A percentile compares a stretch with the other conserved stretches of the same genome.
Evolutionary conservation across 2,113 vertebrate species (phyloP).

Genomic region (Pleuronectes platessa): DNA sequence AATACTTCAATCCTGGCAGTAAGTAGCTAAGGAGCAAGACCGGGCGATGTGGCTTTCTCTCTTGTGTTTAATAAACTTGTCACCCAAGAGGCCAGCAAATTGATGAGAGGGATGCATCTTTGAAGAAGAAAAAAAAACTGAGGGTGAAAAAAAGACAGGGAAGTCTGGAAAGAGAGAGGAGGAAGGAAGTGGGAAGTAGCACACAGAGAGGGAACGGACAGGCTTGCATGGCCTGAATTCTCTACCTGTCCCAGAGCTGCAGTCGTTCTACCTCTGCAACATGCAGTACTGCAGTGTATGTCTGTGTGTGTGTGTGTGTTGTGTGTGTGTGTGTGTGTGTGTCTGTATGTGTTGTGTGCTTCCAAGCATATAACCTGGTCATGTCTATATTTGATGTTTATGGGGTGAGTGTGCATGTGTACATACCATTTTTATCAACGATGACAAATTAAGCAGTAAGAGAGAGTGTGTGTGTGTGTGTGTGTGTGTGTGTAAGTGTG

Average conservation of each 20-base stretch:
- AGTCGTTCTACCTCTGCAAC: slow-evolving; percentile 76
- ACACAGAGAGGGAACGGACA: slow-evolving; percentile 33
- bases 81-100: slow-evolving; percentile 82
- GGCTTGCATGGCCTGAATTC: slow-evolving; percentile 68
- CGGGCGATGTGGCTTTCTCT: slow-evolving; percentile 30
- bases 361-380: slow-evolving; percentile 8
- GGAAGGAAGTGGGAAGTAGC: slow-evolving; percentile 53
- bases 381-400: slow-evolving; percentile 9
- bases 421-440: background rate
- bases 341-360: slow-evolving; percentile 6
- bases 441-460: background rate
- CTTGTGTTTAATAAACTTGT: slow-evolving; percentile 88
- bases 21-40: slow-evolving; percentile 6
- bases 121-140: slow-evolving; percentile 38
- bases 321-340: slow-evolving; percentile 14
- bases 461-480: background rate
- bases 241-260: slow-evolving; percentile 54
- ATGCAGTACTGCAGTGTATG: slow-evolving; percentile 73
- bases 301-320: slow-evolving; percentile 21
- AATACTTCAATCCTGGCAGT: slow-evolving; percentile 18
- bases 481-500: slow-evolving; percentile 3
- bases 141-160: slow-evolving; percentile 5
- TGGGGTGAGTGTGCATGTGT: slow-evolving; percentile 22
- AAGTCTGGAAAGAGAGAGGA: slow-evolving; percentile 23
- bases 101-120: slow-evolving; percentile 77